Conservation (phyloP, 2,888 invertebrate genomes). For the Acronicta leporina region DNA sequence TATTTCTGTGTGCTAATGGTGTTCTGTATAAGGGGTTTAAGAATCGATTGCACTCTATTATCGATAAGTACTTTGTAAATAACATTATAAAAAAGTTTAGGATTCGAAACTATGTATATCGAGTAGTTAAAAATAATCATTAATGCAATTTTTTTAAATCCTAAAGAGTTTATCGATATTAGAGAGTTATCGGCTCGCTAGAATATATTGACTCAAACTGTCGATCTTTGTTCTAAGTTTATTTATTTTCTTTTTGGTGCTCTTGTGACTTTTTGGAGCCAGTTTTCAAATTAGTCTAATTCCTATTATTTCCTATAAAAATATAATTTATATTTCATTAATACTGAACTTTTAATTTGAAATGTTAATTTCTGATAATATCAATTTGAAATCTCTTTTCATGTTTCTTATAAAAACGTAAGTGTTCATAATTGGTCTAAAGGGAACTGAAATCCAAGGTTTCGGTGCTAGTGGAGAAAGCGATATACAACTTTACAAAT, state of each 20-base stretch:
- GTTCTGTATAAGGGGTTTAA: slow-evolving; percentile 14
- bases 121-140: too few species aligned
- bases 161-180: slow-evolving; percentile 10
- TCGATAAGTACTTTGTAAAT: slow-evolving; percentile 3
- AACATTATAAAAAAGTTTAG: background rate
- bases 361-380: background rate
- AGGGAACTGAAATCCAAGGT: slow-evolving; percentile 71
- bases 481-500: slow-evolving; percentile 63
- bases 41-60: slow-evolving; percentile 5
- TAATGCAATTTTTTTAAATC: background rate
- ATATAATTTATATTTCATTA: background rate
- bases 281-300: slow-evolving; percentile 27
- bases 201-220: slow-evolving; percentile 26
- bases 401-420: slow-evolving; percentile 68
- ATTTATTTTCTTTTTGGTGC: slow-evolving; percentile 44
- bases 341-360: background rate
- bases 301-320: background rate
- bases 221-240: slow-evolving; percentile 40
- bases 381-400: slow-evolving; percentile 30
- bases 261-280: slow-evolving; percentile 16
- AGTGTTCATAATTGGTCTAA: slow-evolving; percentile 86
- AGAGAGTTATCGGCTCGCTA: slow-evolving; percentile 16
- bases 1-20: background rate
- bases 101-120: too few species aligned
- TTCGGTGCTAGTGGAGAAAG: slow-evolving; percentile 80